A percentile compares a stretch with the other conserved stretches of the same genome.
Conservation (phyloP, 2,113 vertebrate species). For the Pelmatolapia mariae region DNA sequence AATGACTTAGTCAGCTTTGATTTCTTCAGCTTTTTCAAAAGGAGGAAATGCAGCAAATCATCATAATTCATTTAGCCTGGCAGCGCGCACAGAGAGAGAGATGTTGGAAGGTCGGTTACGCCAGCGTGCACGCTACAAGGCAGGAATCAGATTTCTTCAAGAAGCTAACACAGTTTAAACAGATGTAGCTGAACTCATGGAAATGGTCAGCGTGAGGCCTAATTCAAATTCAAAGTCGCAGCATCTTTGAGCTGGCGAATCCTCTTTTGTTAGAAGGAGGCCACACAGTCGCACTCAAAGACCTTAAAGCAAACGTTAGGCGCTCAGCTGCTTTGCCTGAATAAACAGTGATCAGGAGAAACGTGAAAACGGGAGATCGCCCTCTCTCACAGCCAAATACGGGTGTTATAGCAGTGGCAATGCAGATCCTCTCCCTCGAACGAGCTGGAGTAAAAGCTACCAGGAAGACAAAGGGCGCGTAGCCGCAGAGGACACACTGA, state of each 20-base stretch:
- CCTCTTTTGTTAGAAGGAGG: not conserved
- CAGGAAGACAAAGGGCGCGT: not conserved
- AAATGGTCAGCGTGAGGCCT: not conserved
- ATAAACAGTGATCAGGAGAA: not conserved
- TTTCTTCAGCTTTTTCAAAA: constrained; percentile 5
- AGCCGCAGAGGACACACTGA: not conserved
- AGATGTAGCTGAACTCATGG: not conserved
- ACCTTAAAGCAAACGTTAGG: not conserved
- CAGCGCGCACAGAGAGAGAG: not conserved
- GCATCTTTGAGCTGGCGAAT: not conserved
- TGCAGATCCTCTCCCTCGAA: not conserved
- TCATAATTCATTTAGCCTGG: not conserved
- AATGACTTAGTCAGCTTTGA: constrained; percentile 11
- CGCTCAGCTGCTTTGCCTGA: not conserved
- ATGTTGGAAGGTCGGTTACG: not conserved
- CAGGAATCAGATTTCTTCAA: not conserved
- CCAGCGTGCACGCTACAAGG: not conserved
- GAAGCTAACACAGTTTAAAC: not conserved
- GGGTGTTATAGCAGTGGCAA: not conserved
- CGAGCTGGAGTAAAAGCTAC: not conserved
- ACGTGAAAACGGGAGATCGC: not conserved
- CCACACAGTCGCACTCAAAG: not conserved
- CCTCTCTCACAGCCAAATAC: not conserved
- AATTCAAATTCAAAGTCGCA: not conserved
- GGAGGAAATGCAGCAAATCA: not conserved